A percentile compares a stretch with the other conserved stretches of the same genome.
Evolutionary conservation across 2,113 vertebrate species (phyloP).

Genomic region (Austrofundulus limnaeus): DNA sequence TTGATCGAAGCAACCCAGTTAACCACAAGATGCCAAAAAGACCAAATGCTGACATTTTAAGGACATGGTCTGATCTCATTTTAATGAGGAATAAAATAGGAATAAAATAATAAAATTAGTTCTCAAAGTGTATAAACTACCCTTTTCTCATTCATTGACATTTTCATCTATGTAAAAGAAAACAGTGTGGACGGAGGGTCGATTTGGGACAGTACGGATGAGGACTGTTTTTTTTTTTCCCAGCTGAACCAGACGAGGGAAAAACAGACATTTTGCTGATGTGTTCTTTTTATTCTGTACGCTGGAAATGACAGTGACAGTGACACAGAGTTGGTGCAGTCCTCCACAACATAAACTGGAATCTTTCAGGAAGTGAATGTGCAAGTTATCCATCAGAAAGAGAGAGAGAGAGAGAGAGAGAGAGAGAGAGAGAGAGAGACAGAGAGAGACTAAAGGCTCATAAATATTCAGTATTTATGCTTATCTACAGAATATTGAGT

Average conservation of each 20-base stretch:
- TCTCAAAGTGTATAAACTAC: neutral
- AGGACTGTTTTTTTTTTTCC: conserved; percentile 11
- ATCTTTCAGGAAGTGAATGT: neutral
- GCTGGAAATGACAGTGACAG: conserved; percentile 25
- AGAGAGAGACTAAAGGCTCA: neutral
- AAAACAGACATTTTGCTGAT: conserved; percentile 20
- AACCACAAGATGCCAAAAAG: conserved; percentile 4
- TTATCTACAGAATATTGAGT: too few species aligned
- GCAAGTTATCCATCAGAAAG: neutral
- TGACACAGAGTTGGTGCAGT: neutral
- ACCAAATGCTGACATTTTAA: neutral
- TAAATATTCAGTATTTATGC: neutral
- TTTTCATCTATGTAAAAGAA: conserved; percentile 26
- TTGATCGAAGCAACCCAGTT: conserved; percentile 12
- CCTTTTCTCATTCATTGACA: conserved; percentile 3
- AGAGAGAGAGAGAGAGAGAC: neutral
- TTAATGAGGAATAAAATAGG: too few species aligned
- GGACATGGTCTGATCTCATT: neutral
- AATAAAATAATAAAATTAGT: neutral
- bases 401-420: neutral
- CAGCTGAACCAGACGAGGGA: neutral
- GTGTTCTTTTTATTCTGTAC: conserved; percentile 5
- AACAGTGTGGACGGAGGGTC: conserved; percentile 19
- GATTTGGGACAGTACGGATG: conserved; percentile 9
- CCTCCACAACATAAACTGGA: neutral